Conservation (phyloP, 2,797 vertebrate genomes). For the Mormyrus hasselquistii region DNA sequence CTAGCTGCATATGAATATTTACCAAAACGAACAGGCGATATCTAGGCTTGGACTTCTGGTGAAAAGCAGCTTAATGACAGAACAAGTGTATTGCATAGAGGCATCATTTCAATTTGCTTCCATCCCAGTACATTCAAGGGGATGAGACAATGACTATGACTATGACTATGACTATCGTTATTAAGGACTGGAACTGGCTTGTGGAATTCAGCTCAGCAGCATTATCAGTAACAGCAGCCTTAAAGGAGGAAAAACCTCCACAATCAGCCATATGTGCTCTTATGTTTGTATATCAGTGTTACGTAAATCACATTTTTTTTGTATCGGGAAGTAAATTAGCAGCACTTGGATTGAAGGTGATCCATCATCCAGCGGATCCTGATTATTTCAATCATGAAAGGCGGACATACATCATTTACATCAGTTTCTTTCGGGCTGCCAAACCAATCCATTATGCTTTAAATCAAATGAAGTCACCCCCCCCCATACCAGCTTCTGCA, state of each 20-base stretch:
- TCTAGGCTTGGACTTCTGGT: background rate
- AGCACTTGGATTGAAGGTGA: background rate
- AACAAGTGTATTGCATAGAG: background rate
- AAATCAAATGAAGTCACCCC: constrained; percentile 7
- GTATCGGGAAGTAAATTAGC: background rate
- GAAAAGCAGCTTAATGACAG: background rate
- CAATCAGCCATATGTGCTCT: background rate
- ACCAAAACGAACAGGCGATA: background rate
- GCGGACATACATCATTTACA: background rate
- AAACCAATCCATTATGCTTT: background rate
- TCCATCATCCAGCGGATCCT: background rate
- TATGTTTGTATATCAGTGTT: background rate
- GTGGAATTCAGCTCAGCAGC: background rate
- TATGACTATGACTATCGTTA: background rate
- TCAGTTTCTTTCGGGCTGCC: background rate
- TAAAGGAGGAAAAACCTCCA: background rate
- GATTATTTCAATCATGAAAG: background rate
- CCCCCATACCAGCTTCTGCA: background rate
- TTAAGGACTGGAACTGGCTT: background rate
- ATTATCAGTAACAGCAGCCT: background rate
- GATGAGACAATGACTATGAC: background rate
- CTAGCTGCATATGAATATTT: background rate
- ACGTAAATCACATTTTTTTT: background rate
- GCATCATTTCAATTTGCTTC: background rate
- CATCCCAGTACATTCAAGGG: background rate